These are phyloP conservation scores for Drosophila rubida DNA, from an alignment of 2,888 invertebrate species.

Conservation along the genomic window DNA sequence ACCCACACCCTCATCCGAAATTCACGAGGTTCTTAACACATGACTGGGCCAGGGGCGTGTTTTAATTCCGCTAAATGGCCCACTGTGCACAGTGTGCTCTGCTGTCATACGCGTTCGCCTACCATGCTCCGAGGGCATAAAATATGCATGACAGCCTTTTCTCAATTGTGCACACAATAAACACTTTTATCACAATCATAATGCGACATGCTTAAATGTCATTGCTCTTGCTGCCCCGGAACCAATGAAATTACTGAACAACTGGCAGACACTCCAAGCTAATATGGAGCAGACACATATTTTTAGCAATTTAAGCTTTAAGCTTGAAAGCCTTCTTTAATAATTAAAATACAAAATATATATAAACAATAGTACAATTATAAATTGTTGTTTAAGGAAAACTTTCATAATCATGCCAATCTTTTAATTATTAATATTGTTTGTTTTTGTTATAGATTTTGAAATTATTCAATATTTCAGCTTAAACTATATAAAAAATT, in stretches of 20 bases:
- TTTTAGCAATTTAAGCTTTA: no score
- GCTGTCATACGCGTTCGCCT: slow-evolving; percentile 31
- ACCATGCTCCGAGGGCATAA: slow-evolving; percentile 30
- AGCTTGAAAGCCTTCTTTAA: no score
- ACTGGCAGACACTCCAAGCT: background rate
- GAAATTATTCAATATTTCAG: no score
- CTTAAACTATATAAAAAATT: no score
- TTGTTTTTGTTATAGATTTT: no score
- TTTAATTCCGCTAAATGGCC: slow-evolving; percentile 73
- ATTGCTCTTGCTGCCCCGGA: slow-evolving; percentile 22
- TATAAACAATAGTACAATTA: no score
- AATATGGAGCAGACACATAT: background rate
- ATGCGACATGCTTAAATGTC: slow-evolving; percentile 23
- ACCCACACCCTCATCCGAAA: slow-evolving; percentile 3
- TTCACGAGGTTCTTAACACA: slow-evolving; percentile 9
- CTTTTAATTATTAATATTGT: no score
- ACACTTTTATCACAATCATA: slow-evolving; percentile 32
- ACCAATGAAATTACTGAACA: background rate
- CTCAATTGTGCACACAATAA: slow-evolving; percentile 52
- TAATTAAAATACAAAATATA: no score
- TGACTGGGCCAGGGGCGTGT: slow-evolving; percentile 53
- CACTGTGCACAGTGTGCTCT: slow-evolving; percentile 21
- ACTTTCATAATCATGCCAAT: no score
- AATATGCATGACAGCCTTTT: slow-evolving; percentile 74
- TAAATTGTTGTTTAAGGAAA: no score